A percentile compares a stretch with the other conserved stretches of the same genome.
These are phyloP conservation scores for Polydrusus tereticollis DNA, from an alignment of 2,888 invertebrate genomes.

Conservation along the genomic window DNA sequence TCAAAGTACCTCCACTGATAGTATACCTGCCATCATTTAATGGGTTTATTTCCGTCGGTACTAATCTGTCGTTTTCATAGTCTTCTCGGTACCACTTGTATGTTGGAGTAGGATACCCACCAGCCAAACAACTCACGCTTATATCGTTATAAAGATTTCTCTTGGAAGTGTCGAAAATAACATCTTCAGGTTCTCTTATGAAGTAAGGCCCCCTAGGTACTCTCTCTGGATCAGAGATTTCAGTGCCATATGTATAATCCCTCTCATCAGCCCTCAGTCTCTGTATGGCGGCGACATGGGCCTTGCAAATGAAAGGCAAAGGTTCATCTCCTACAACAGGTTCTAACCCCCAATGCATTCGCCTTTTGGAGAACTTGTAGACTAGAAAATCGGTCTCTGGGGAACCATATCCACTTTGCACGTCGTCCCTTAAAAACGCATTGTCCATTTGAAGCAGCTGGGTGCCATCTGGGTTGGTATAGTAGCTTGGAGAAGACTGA, in stretches of 20 bases:
- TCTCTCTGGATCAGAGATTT: slow-evolving; percentile 82
- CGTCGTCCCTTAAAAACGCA: slow-evolving; percentile 80
- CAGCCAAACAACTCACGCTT: slow-evolving; percentile 83
- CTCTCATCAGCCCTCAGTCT: slow-evolving; percentile 81
- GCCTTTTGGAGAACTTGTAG: slow-evolving; percentile 79
- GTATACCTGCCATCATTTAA: slow-evolving; percentile 82
- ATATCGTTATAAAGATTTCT: slow-evolving; percentile 80
- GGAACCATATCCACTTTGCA: slow-evolving; percentile 47
- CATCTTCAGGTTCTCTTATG: slow-evolving; percentile 85
- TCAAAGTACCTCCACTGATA: slow-evolving; percentile 90
- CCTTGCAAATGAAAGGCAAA: slow-evolving; percentile 90
- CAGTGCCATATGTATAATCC: slow-evolving; percentile 87
- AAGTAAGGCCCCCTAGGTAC: slow-evolving; percentile 93
- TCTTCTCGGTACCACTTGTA: slow-evolving; percentile 94
- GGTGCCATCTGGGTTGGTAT: slow-evolving; percentile 90
- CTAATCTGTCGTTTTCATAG: slow-evolving; percentile 82
- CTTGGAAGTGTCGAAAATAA: slow-evolving; percentile 85
- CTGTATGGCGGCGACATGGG: slow-evolving; percentile 79
- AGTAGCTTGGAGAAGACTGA: slow-evolving; percentile 80
- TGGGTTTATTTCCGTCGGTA: slow-evolving; percentile 83
- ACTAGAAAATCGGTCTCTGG: slow-evolving; percentile 79
- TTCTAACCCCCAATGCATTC: slow-evolving; percentile 88
- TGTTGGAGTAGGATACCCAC: slow-evolving; percentile 89
- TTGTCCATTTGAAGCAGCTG: slow-evolving; percentile 84
- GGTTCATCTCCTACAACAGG: slow-evolving; percentile 83